Conservation (phyloP, 2,113 vertebrate species). For the Cyanocitta stelleri region DNA sequence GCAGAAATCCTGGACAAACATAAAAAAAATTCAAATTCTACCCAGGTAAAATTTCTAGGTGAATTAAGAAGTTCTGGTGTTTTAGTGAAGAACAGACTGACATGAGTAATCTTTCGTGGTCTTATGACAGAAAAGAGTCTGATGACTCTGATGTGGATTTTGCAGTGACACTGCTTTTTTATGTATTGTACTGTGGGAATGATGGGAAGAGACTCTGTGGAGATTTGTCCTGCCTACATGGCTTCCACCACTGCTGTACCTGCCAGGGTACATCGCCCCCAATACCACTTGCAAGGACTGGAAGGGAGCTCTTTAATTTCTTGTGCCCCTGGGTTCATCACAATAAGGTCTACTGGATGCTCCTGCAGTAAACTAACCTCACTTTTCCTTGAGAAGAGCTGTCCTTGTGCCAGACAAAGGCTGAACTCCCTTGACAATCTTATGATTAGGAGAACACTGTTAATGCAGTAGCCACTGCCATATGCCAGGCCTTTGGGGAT, state of each 20-base stretch:
- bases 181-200: conserved; percentile 70
- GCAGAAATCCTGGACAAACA: background rate
- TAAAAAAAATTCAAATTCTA: background rate
- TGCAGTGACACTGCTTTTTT: conserved; percentile 70
- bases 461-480: background rate
- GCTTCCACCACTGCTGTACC: conserved; percentile 68
- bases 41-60: background rate
- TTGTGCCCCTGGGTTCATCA: background rate
- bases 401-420: background rate
- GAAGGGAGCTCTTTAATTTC: background rate
- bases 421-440: background rate
- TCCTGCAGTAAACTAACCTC: background rate
- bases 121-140: conserved; percentile 62
- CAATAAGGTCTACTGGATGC: background rate
- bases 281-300: background rate
- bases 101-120: background rate
- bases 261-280: background rate
- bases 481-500: background rate
- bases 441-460: background rate
- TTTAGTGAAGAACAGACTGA: background rate
- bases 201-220: conserved; percentile 72
- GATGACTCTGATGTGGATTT: conserved; percentile 69
- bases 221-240: conserved; percentile 77
- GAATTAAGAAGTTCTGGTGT: background rate
- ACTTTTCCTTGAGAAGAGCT: background rate